Evolutionary conservation across 2,113 vertebrate genomes (phyloP).

Genomic region (Neomonachus schauinslandi): DNA sequence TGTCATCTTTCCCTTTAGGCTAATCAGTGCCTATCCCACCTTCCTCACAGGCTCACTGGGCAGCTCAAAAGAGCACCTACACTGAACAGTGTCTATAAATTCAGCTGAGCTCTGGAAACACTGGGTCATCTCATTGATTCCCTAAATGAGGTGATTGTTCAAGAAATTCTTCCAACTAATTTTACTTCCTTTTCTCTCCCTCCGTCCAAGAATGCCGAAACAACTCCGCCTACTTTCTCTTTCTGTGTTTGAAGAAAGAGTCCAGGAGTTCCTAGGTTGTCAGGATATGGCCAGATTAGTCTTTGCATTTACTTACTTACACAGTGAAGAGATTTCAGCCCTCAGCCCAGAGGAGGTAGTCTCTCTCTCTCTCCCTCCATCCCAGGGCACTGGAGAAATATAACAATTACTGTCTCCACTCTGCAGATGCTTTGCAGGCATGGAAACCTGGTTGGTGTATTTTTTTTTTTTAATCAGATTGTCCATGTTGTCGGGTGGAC

Average conservation of each 20-base stretch:
- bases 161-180: slow-evolving; percentile 1
- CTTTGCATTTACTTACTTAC: not conserved
- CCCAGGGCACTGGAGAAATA: not conserved
- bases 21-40: not conserved
- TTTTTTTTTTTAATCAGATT: not conserved
- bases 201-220: not conserved
- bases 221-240: not conserved
- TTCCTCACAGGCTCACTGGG: not conserved
- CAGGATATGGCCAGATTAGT: not conserved
- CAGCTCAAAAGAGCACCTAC: not conserved
- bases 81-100: not conserved
- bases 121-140: accelerated
- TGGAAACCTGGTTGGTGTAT: not conserved
- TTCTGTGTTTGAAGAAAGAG: not conserved
- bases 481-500: not conserved
- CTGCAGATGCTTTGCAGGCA: not conserved
- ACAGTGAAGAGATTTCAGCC: not conserved
- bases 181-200: not conserved
- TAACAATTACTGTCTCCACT: not conserved
- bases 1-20: not conserved
- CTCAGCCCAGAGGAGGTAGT: not conserved
- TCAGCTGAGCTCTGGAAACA: not conserved
- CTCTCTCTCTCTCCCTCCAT: not conserved
- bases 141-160: not conserved
- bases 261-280: not conserved